Evolutionary conservation across 2,797 vertebrate species (phyloP).

Genomic region (Otolemur crassicaudatus): DNA sequence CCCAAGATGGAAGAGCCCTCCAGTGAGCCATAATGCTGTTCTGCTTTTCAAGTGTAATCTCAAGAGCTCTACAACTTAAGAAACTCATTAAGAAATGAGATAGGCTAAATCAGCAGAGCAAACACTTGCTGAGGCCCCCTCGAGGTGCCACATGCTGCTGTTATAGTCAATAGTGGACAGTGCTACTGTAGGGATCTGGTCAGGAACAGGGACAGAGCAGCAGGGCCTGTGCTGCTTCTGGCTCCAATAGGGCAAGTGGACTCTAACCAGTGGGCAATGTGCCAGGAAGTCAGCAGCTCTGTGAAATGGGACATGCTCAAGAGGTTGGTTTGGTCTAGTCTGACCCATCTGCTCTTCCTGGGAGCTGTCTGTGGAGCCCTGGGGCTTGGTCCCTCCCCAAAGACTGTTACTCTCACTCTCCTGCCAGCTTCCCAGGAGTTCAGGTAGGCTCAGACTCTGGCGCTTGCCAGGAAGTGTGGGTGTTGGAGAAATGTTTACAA

Average conservation of each 20-base stretch:
- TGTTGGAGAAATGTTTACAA: background rate
- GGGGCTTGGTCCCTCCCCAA: background rate
- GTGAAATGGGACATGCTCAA: background rate
- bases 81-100: background rate
- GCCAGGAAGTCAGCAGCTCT: background rate
- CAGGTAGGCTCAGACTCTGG: background rate
- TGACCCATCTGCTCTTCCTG: background rate
- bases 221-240: background rate
- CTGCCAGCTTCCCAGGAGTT: background rate
- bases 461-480: background rate
- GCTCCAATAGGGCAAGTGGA: no score
- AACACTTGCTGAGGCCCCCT: background rate
- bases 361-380: background rate
- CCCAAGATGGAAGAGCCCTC: no score
- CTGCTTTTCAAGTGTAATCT: background rate
- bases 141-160: accelerated
- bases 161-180: no score
- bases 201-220: no score
- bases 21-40: no score
- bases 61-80: background rate
- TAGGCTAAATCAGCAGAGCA: background rate
- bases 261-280: accelerated
- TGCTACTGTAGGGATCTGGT: no score
- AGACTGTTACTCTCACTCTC: background rate
- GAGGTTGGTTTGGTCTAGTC: background rate